Evolutionary conservation across 2,797 vertebrate species (phyloP).

Genomic region (Amazona finschi): DNA sequence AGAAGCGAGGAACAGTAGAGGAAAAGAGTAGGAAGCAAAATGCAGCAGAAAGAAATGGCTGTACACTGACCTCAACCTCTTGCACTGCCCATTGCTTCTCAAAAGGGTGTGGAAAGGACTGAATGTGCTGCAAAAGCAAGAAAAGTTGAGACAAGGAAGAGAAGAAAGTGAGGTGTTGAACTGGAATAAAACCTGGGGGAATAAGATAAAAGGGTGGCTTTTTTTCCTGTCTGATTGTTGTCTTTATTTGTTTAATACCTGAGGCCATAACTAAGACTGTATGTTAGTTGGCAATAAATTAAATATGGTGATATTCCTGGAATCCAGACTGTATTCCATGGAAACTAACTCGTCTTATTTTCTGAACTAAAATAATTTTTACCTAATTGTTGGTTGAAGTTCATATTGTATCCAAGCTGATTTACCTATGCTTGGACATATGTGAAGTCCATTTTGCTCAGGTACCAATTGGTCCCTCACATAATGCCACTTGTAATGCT

Average conservation of each 20-base stretch:
- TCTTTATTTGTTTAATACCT: background rate
- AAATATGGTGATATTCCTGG: background rate
- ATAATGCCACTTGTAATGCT: background rate
- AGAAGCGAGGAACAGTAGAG: background rate
- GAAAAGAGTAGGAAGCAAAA: background rate
- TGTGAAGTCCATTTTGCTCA: background rate
- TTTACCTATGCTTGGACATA: background rate
- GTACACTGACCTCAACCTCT: background rate
- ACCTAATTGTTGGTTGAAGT: background rate
- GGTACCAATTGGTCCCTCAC: background rate
- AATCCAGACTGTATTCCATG: background rate
- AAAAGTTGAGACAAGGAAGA: background rate
- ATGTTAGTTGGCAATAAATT: background rate
- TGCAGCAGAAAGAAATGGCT: background rate
- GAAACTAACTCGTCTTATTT: background rate
- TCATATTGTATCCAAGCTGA: background rate
- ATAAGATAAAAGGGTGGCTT: rapidly evolving
- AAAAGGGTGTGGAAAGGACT: background rate
- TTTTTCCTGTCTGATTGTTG: background rate
- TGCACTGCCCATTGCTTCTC: background rate
- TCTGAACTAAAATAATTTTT: background rate
- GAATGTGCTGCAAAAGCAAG: background rate
- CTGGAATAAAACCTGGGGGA: background rate
- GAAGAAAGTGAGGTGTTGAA: background rate
- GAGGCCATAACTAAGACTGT: background rate